These are phyloP conservation scores for Pteromalus puparum DNA, from an alignment of 1,140 invertebrate genomes.

Conservation along the genomic window DNA sequence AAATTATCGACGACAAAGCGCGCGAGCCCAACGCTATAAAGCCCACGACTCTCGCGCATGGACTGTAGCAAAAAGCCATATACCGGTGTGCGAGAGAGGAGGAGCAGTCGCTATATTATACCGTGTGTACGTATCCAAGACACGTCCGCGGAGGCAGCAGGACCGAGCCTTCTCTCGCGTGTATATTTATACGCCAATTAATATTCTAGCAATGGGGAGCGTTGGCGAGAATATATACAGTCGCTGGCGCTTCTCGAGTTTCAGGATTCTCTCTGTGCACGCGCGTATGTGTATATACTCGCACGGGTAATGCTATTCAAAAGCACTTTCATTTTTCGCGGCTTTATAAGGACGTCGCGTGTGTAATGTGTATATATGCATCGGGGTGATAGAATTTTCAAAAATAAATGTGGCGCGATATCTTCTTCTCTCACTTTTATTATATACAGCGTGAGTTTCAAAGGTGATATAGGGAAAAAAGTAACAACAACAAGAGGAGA, in stretches of 20 bases:
- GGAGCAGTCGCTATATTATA: neutral
- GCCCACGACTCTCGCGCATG: neutral
- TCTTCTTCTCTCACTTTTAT: no score
- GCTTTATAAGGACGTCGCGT: no score
- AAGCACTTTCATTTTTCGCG: no score
- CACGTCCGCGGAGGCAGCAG: neutral
- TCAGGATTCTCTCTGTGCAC: neutral
- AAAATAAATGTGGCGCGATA: no score
- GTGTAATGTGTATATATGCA: no score
- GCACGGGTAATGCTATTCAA: no score
- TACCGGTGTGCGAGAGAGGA: neutral
- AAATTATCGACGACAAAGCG: constrained; percentile 3
- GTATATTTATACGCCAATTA: constrained; percentile 31
- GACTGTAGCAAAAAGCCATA: neutral
- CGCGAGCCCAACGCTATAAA: neutral
- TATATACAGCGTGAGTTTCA: neutral
- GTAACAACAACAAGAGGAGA: no score
- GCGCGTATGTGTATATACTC: no score
- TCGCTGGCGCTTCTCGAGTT: neutral
- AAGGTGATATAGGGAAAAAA: neutral
- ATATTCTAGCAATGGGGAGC: constrained; percentile 24
- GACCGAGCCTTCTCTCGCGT: neutral
- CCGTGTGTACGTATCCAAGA: neutral
- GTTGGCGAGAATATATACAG: neutral
- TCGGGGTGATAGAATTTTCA: no score